Conservation (phyloP, 2,888 invertebrate species). For the Epistrophe grossulariae region DNA sequence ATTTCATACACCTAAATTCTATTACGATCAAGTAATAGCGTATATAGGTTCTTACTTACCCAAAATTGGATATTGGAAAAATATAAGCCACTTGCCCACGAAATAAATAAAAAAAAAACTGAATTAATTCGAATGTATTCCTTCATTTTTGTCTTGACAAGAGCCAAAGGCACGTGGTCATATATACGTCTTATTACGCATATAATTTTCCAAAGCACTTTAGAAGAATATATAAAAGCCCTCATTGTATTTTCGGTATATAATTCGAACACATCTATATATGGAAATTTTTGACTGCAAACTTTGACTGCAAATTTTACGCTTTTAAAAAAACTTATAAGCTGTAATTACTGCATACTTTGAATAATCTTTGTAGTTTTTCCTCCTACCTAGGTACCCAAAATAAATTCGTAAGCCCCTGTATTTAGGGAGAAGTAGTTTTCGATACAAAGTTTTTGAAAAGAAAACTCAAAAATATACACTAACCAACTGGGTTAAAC, state of each 20-base stretch:
- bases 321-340: neutral
- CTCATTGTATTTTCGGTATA: neutral
- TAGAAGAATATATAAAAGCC: neutral
- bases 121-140: no score
- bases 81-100: no score
- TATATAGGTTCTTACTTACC: no score
- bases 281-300: no score
- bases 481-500: slow-evolving; percentile 22
- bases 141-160: no score
- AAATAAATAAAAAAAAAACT: no score
- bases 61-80: no score
- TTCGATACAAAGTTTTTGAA: slow-evolving; percentile 26
- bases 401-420: neutral
- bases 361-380: neutral
- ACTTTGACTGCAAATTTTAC: neutral
- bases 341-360: neutral
- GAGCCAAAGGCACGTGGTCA: no score
- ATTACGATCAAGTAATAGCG: no score
- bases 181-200: no score
- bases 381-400: neutral
- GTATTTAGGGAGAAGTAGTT: neutral
- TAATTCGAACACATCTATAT: neutral
- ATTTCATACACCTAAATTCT: no score
- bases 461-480: neutral
- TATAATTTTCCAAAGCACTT: no score